These are phyloP conservation scores for Drosophila sp. DNA, from an alignment of 1,140 invertebrate species.

Conservation along the genomic window DNA sequence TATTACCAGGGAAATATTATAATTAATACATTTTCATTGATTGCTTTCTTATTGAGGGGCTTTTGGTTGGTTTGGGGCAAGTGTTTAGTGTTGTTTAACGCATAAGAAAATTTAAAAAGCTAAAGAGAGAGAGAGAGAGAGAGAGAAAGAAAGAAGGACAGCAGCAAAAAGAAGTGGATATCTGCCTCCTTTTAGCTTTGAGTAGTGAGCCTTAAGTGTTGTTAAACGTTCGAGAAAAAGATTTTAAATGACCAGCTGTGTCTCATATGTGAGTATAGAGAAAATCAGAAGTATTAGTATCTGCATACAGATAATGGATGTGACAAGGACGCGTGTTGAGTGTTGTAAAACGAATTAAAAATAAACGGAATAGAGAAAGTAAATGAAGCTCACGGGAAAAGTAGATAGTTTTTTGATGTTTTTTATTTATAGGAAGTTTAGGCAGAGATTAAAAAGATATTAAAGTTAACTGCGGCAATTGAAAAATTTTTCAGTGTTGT, in stretches of 20 bases:
- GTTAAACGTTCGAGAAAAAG: too few species aligned
- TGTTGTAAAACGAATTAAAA: background rate
- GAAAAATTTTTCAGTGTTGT: slow-evolving; percentile 26
- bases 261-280: too few species aligned
- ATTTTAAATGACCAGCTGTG: too few species aligned
- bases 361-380: background rate
- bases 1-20: slow-evolving; percentile 35
- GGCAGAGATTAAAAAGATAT: background rate
- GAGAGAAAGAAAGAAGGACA: background rate
- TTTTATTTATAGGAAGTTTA: too few species aligned
- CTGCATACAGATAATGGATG: background rate
- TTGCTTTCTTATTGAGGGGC: slow-evolving; percentile 2
- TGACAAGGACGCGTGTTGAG: background rate
- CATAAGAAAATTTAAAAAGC: slow-evolving; percentile 1
- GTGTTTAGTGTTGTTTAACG: background rate
- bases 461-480: background rate
- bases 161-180: background rate
- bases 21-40: slow-evolving; percentile 5
- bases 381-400: background rate
- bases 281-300: too few species aligned
- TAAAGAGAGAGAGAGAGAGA: background rate
- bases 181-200: too few species aligned
- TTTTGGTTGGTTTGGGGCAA: slow-evolving; percentile 13
- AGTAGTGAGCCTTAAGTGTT: too few species aligned
- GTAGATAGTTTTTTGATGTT: background rate